Percentiles rank a stretch among this genome's conserved stretches.
These are phyloP conservation scores for Leucophora obtusa DNA, from an alignment of 2,888 invertebrate genomes.

Conservation along the genomic window DNA sequence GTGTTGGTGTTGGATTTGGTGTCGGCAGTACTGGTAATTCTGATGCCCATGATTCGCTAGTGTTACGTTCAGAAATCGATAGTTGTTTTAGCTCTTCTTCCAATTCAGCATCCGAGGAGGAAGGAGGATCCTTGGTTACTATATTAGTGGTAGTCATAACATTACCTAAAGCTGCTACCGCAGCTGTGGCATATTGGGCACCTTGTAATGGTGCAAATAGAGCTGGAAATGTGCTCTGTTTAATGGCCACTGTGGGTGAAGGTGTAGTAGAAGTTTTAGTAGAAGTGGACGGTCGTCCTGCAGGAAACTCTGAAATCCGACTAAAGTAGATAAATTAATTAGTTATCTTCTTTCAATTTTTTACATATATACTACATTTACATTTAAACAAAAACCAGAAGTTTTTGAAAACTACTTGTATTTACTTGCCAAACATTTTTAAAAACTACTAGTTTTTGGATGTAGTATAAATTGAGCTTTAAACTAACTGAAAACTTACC, in stretches of 20 bases:
- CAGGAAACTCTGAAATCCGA: constrained; percentile 71
- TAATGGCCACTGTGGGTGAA: constrained; percentile 68
- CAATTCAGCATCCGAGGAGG: constrained; percentile 67
- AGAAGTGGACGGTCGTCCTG: constrained; percentile 63
- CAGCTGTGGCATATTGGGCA: constrained; percentile 53
- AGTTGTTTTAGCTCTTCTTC: constrained; percentile 67
- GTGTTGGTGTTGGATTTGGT: constrained; percentile 67
- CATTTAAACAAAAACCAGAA: too few relatives aligned
- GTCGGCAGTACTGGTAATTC: constrained; percentile 59
- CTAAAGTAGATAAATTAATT: constrained; percentile 44
- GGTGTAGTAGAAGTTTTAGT: constrained; percentile 68
- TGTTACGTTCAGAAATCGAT: constrained; percentile 63
- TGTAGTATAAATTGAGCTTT: too few relatives aligned
- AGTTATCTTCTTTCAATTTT: not conserved
- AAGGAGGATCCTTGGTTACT: constrained; percentile 68
- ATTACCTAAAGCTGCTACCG: constrained; percentile 48
- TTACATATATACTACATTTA: too few relatives aligned
- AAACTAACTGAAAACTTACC: constrained; percentile 67
- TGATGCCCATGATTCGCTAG: constrained; percentile 63
- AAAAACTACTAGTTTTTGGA: too few relatives aligned
- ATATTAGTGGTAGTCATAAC: constrained; percentile 51
- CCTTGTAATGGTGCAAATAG: constrained; percentile 64
- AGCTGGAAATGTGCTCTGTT: constrained; percentile 61
- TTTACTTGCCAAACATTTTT: too few relatives aligned
- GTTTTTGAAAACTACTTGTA: too few relatives aligned